phyloP scores from a whole-genome alignment of 2,888 invertebrate genomes.

The Calliopum simillimum region DNA sequence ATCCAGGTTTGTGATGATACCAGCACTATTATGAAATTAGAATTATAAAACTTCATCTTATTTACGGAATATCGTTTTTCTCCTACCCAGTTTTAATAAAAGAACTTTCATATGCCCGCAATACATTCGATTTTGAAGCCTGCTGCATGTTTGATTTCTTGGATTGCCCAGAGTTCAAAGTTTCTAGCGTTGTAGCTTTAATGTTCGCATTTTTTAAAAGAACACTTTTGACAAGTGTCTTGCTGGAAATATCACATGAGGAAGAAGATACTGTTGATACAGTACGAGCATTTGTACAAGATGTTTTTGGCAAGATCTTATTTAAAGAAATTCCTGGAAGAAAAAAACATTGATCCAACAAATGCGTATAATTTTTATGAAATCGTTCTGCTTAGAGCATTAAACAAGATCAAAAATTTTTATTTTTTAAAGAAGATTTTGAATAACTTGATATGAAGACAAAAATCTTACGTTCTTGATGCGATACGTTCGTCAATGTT shows the following conservation, averaged over 20 bases:
- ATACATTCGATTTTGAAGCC: conserved; percentile 50
- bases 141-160: conserved; percentile 24
- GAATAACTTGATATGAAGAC: no score
- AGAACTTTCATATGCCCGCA: conserved; percentile 59
- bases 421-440: no score
- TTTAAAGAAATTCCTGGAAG: no score
- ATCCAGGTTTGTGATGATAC: conserved; percentile 59
- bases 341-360: no score
- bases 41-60: neutral
- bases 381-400: no score
- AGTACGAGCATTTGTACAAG: neutral
- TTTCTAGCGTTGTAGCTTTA: conserved; percentile 15
- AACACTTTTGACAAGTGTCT: conserved; percentile 21
- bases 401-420: no score
- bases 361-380: no score
- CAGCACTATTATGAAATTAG: conserved; percentile 48
- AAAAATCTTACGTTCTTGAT: neutral
- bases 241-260: neutral
- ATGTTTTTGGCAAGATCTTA: no score
- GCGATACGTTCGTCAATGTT: neutral
- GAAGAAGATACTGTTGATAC: neutral
- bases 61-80: neutral
- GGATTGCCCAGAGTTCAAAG: neutral
- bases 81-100: conserved; percentile 59
- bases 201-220: conserved; percentile 18